phyloP scores from a whole-genome alignment of 2,797 vertebrate species.

The Halcyon chelicuti region DNA sequence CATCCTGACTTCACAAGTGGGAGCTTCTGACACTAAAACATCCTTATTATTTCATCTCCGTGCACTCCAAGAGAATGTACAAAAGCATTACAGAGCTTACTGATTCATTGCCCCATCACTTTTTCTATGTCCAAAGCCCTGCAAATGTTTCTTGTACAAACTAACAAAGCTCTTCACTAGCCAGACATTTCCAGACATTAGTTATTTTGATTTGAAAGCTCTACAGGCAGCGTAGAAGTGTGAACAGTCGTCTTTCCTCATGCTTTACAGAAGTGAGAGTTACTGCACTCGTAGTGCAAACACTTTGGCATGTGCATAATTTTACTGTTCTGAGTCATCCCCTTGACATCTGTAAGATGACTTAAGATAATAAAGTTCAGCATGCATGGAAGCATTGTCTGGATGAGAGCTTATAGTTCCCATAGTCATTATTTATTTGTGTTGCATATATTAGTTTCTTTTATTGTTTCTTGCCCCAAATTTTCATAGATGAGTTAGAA shows the following conservation, averaged over 20 bases:
- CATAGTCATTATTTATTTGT: neutral
- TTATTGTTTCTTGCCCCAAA: neutral
- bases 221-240: neutral
- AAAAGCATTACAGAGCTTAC: neutral
- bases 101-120: neutral
- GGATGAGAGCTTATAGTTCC: neutral
- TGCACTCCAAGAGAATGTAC: neutral
- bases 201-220: constrained; percentile 35
- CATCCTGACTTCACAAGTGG: neutral
- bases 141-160: constrained; percentile 18
- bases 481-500: neutral
- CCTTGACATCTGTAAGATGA: neutral
- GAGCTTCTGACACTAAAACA: neutral
- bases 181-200: neutral
- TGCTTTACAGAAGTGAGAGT: neutral
- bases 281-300: neutral
- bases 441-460: neutral
- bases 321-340: constrained; percentile 16
- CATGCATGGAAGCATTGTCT: neutral
- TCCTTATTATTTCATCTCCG: neutral
- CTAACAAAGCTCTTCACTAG: neutral
- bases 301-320: neutral
- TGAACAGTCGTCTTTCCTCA: constrained; percentile 7
- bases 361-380: constrained; percentile 22
- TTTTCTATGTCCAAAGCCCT: neutral